Evolutionary conservation across 2,113 vertebrate genomes (phyloP), one percentile per base, ranked within the genome.

Genomic region (Hydropotes inermis): DNA sequence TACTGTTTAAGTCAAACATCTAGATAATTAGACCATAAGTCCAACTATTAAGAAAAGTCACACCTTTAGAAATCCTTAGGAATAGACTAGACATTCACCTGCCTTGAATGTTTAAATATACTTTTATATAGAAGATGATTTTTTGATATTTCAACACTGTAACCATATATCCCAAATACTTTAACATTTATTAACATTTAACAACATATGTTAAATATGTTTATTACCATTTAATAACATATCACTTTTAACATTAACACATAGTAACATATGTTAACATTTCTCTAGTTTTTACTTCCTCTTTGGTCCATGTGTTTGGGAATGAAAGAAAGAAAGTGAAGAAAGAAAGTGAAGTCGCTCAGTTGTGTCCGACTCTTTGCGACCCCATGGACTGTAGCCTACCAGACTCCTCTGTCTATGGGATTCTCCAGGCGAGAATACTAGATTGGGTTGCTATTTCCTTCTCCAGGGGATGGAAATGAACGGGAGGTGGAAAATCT

Each of bases 21-120:
- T 91, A 97, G 67, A 95, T 87, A 98, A 96, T 91, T 89, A 97
- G 33, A 95, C 67, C 52, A 67, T 78, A 89, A 96, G 47, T 50
- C 58, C 79, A 86, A 86, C 70, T 92, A 52, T 94, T 94, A 82
- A 95, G 86, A 97, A 94, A 96, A 96, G 47, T 28, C 79, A 95
- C n/a, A 92, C 64, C 76, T 93, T 86, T 82, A 85, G 45, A 89
- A 79, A 21, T 84, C 60, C 60, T 92, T 91, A 84, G 55, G 30
- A 95, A 50, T n/a, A 95, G 4, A 8, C 94, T n/a, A 95, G 88
- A 91, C 43, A 55, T 14, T 94, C 36, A 87, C 30, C 79, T 96
- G 85, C 58, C 83, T 64, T 79, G 27, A 39, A 91, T 86, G 28
- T 90, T 95, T 87, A 91, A 93, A 30, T 76, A 52, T 4, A 87